Percentiles rank a stretch among this genome's conserved stretches.
These are phyloP conservation scores for Eupsilia transversa DNA, from an alignment of 2,888 invertebrate species.

Conservation along the genomic window DNA sequence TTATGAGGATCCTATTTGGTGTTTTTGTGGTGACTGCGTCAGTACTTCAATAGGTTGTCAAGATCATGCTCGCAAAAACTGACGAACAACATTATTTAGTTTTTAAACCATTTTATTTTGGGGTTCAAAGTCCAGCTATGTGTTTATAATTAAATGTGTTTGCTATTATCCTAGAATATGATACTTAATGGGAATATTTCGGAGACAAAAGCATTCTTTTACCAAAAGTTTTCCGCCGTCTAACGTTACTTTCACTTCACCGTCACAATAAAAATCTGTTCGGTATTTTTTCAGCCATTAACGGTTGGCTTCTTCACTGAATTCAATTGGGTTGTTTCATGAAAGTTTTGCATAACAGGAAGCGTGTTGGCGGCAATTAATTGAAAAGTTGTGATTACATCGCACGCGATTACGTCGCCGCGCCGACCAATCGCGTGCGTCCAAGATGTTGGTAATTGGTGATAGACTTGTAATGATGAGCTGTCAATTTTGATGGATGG, in stretches of 20 bases:
- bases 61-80: constrained; percentile 2
- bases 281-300: constrained; percentile 24
- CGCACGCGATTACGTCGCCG: constrained; percentile 59
- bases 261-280: constrained; percentile 9
- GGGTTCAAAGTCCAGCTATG: neutral
- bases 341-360: constrained; percentile 71
- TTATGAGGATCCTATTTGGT: neutral
- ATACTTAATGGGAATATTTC: neutral
- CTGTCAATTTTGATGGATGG: constrained; percentile 35
- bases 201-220: constrained; percentile 29
- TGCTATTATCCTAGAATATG: neutral
- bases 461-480: constrained; percentile 24
- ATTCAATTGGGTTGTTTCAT: constrained; percentile 53
- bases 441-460: constrained; percentile 27
- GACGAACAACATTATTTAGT: neutral
- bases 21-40: constrained; percentile 17
- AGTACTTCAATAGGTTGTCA: neutral
- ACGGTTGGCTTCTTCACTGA: constrained; percentile 37
- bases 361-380: constrained; percentile 67
- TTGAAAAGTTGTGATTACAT: constrained; percentile 68
- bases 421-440: constrained; percentile 41
- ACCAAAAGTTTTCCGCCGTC: constrained; percentile 3
- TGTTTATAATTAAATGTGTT: neutral
- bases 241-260: constrained; percentile 42
- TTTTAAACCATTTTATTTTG: neutral